phyloP scores from a whole-genome alignment of 1,140 invertebrate species.

The Heliconius himera region DNA sequence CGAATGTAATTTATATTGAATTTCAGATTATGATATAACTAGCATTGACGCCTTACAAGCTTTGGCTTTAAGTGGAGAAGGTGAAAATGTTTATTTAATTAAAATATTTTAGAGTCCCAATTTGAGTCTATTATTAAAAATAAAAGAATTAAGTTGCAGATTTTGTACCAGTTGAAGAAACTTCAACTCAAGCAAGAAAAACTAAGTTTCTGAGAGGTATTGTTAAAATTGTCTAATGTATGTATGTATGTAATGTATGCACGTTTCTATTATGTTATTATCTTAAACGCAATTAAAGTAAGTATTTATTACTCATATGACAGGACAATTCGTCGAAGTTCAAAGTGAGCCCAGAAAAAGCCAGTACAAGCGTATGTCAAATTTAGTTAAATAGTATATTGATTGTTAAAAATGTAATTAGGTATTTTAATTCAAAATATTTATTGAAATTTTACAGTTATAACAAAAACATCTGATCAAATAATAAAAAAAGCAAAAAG shows the following conservation, averaged over 20 bases:
- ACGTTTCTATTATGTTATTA: no score
- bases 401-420: background rate
- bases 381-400: background rate
- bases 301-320: slow-evolving; percentile 13
- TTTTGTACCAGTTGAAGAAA: background rate
- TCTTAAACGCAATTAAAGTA: no score
- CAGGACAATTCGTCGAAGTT: slow-evolving; percentile 40
- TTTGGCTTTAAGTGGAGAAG: slow-evolving; percentile 55
- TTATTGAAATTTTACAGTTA: background rate
- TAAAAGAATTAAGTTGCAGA: background rate
- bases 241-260: no score
- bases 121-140: background rate
- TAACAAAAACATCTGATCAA: slow-evolving; percentile 13
- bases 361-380: slow-evolving; percentile 50
- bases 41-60: slow-evolving; percentile 64
- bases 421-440: background rate
- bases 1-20: background rate
- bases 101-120: background rate
- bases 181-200: background rate
- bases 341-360: slow-evolving; percentile 36
- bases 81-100: slow-evolving; percentile 36
- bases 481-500: slow-evolving; percentile 16
- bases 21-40: slow-evolving; percentile 57
- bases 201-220: background rate
- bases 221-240: no score